These are phyloP conservation scores for Meloidogyne hapla DNA, from an alignment of 1,140 invertebrate species.

Conservation along the genomic window DNA sequence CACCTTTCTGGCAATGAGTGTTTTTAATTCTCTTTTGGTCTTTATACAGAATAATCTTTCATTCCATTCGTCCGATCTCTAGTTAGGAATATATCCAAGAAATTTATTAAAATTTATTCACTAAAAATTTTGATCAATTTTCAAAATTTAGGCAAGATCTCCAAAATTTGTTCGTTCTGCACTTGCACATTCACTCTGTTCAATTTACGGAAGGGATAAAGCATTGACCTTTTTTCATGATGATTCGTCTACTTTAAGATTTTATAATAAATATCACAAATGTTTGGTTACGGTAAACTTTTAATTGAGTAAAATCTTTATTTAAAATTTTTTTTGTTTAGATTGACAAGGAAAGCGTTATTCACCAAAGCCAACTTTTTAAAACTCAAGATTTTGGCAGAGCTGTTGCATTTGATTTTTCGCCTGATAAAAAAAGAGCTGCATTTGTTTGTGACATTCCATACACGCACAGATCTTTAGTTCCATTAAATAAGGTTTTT, in stretches of 20 bases:
- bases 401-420: neutral
- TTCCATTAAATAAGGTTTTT: conserved; percentile 6
- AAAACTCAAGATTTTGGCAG: neutral
- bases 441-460: neutral
- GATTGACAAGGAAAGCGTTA: neutral
- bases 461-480: neutral
- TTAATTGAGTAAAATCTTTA: neutral
- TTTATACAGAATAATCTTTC: too few species aligned
- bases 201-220: neutral
- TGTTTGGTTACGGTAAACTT: neutral
- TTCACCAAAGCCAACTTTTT: neutral
- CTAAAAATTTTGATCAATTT: neutral
- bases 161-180: neutral
- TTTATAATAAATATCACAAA: neutral
- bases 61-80: too few species aligned
- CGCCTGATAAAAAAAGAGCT: neutral
- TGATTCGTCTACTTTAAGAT: neutral
- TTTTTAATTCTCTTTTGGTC: too few species aligned
- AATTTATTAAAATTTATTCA: too few species aligned
- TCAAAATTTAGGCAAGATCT: conserved; percentile 6
- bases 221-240: neutral
- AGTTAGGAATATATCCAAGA: too few species aligned
- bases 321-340: neutral
- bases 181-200: neutral
- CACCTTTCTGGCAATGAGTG: too few species aligned